Percentiles rank a stretch among this genome's conserved stretches.
phyloP scores from a whole-genome alignment of 2,797 vertebrate genomes.

The Chiloscyllium punctatum region DNA sequence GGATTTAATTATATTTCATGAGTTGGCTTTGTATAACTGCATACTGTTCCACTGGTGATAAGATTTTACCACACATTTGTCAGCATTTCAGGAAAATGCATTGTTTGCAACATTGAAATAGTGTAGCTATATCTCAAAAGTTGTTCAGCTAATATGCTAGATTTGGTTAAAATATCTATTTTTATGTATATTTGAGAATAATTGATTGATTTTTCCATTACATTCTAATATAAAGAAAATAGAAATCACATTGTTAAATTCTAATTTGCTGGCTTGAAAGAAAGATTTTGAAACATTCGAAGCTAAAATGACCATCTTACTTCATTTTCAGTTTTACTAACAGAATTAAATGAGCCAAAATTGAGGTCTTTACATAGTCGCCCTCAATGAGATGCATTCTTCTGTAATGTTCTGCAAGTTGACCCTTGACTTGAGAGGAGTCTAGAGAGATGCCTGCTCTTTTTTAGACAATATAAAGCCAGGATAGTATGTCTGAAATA shows the following conservation, averaged over 20 bases:
- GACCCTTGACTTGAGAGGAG: background rate
- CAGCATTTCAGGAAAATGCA: background rate
- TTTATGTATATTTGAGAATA: background rate
- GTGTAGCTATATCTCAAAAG: background rate
- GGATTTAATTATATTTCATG: background rate
- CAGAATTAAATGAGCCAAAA: background rate
- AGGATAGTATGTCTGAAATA: background rate
- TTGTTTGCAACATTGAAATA: background rate
- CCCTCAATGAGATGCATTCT: too few species aligned
- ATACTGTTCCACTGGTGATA: background rate
- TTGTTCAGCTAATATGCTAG: background rate
- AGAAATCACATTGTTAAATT: background rate
- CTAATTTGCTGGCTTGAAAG: background rate
- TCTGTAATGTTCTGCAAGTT: background rate
- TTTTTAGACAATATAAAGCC: background rate
- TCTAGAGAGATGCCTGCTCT: background rate
- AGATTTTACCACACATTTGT: background rate
- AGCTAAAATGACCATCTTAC: background rate
- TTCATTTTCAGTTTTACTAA: background rate
- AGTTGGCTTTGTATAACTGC: background rate
- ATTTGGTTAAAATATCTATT: background rate
- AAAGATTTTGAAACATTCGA: background rate
- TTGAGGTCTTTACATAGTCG: background rate
- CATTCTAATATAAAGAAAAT: background rate
- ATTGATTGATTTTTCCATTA: background rate